Conservation (phyloP, 2,888 invertebrate genomes). For the Maniola hyperantus region DNA sequence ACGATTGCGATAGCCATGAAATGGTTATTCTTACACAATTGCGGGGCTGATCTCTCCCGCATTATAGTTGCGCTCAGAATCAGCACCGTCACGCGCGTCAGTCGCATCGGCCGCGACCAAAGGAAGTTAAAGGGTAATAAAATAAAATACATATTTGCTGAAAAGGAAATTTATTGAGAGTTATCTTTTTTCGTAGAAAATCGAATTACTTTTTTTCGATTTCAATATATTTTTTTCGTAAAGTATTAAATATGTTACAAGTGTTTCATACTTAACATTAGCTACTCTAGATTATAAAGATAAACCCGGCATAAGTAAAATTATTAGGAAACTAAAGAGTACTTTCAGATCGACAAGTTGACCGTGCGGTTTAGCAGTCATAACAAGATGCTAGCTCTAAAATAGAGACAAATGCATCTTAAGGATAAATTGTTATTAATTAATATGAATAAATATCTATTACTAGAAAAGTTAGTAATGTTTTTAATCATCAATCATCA, state of each 20-base stretch:
- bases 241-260: conserved; percentile 36
- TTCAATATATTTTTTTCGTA: conserved; percentile 36
- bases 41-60: too few relatives aligned
- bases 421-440: neutral
- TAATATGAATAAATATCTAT: neutral
- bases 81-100: too few relatives aligned
- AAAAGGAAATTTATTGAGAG: conserved; percentile 12
- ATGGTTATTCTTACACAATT: too few relatives aligned
- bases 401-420: neutral
- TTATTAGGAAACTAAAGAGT: neutral
- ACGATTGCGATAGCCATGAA: too few relatives aligned
- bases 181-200: neutral
- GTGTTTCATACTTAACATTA: conserved; percentile 9
- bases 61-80: too few relatives aligned
- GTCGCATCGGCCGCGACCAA: too few relatives aligned
- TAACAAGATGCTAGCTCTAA: neutral
- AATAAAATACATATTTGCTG: conserved; percentile 10
- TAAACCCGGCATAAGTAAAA: conserved; percentile 13
- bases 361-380: conserved; percentile 5
- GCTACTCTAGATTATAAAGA: conserved; percentile 1
- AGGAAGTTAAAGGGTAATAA: neutral
- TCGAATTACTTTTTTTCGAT: conserved; percentile 34
- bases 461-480: neutral
- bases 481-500: neutral
- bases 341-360: conserved; percentile 4